Evolutionary conservation across 2,888 invertebrate genomes (phyloP).

Genomic region (Ceratothoa steindachneri): DNA sequence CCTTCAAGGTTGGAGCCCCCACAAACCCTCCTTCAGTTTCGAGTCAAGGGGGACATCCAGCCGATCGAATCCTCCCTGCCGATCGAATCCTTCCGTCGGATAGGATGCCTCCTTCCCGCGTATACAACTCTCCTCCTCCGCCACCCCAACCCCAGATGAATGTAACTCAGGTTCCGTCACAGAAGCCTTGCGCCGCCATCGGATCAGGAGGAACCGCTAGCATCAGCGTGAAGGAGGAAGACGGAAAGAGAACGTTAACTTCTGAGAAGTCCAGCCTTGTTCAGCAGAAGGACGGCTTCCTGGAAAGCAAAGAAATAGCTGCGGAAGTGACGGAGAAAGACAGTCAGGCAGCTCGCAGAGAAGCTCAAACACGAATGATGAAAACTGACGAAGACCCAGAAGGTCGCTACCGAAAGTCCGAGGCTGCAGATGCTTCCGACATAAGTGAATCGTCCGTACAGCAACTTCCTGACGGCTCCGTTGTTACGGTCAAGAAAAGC

Average conservation of each 20-base stretch:
- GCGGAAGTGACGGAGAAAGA: slow-evolving; percentile 41
- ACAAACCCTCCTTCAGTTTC: neutral
- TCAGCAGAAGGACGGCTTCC: slow-evolving; percentile 38
- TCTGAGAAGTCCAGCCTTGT: slow-evolving; percentile 41
- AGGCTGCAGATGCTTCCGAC: slow-evolving; percentile 41
- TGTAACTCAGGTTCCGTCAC: neutral
- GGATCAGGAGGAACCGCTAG: slow-evolving; percentile 32
- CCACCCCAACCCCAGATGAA: neutral
- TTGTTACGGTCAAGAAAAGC: slow-evolving; percentile 42
- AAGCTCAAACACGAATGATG: slow-evolving; percentile 31
- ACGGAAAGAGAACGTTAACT: slow-evolving; percentile 33
- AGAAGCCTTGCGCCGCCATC: slow-evolving; percentile 4
- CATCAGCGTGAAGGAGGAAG: slow-evolving; percentile 36
- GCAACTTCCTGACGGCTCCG: slow-evolving; percentile 38
- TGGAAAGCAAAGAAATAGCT: slow-evolving; percentile 36
- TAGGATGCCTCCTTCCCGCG: neutral
- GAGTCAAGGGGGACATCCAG: neutral
- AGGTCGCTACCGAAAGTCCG: slow-evolving; percentile 36
- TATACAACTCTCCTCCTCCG: neutral
- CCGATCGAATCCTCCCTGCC: too few species aligned
- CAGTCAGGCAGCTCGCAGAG: slow-evolving; percentile 39
- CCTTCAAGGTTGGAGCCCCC: slow-evolving; percentile 4
- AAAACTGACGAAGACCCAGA: slow-evolving; percentile 37
- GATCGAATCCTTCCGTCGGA: too few species aligned
- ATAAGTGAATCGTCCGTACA: slow-evolving; percentile 40